A percentile compares a stretch with the other conserved stretches of the same genome.
These are phyloP conservation scores for Anticlea derivata DNA, from an alignment of 2,888 invertebrate species.

Conservation along the genomic window DNA sequence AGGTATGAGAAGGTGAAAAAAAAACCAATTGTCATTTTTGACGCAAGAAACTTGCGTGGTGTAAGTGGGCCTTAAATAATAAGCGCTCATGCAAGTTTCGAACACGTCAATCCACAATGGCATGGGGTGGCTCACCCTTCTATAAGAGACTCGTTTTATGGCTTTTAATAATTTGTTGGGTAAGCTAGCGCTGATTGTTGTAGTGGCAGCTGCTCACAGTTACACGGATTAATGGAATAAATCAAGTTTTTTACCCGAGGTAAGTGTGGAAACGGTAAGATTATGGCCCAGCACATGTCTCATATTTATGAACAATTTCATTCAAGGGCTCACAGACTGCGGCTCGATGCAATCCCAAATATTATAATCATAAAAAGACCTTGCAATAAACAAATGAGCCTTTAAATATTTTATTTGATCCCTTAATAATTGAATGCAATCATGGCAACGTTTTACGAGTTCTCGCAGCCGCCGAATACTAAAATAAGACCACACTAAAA, in stretches of 20 bases:
- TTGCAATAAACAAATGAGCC: conserved; percentile 18
- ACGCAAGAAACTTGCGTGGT: too few relatives aligned
- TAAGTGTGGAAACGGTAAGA: conserved; percentile 56
- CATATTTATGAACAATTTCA: conserved; percentile 37
- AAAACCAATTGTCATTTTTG: too few relatives aligned
- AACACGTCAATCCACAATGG: conserved; percentile 68
- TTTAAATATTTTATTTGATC: conserved; percentile 12
- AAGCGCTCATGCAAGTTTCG: conserved; percentile 69
- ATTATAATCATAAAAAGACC: conserved; percentile 25
- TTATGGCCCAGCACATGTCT: conserved; percentile 38
- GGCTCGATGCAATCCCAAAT: not conserved
- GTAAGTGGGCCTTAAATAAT: conserved; percentile 68
- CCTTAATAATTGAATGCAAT: conserved; percentile 23
- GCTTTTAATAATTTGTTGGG: conserved; percentile 81
- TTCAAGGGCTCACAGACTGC: not conserved
- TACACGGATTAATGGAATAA: conserved; percentile 67
- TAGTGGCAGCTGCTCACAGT: conserved; percentile 72
- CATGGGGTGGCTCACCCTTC: conserved; percentile 77
- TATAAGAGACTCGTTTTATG: conserved; percentile 77
- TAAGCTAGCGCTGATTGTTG: conserved; percentile 80
- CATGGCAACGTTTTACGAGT: conserved; percentile 23
- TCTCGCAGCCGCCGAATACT: conserved; percentile 25
- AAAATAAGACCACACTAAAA: conserved; percentile 22
- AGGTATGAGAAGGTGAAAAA: too few relatives aligned
- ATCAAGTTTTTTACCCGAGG: conserved; percentile 57